Base-by-base conservation (phyloP, 1,140 invertebrate species). In the Homarus americanus region DNA sequence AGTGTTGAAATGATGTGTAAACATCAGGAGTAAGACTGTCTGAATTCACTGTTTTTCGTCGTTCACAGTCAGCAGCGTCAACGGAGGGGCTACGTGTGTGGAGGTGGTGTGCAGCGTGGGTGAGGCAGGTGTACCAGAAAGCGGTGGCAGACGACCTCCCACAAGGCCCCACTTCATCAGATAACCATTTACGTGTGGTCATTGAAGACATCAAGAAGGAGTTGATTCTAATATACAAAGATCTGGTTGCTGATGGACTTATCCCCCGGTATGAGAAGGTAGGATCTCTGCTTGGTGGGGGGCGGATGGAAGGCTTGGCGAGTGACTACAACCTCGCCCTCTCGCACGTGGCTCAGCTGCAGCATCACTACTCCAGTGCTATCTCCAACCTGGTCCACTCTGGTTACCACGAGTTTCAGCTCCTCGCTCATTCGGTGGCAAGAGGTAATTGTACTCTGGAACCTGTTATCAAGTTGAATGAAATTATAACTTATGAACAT, bases 161-260 rank as follows among this genome's bases (percentile, higher is more conserved):
- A n/a, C 17, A 41, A 9, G 34, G 20, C 73, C n/a, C 34, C 85
- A 40, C 32, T 12, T 75, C 82, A 10, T 80, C 79, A 10, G 5
- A 7, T 15, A 32, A 78, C n/a, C 63, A 83, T 24, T 58, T 89
- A 9, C 53, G 12, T 32, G 28, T 17, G 15, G 28, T 89, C 1
- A 1, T 83, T 0, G 40, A 75, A 12, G 44, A 75, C 36, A 40
- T 36, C 9, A 44, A 49, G 53, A 17, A 38, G 15, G 87, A 89
- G 0, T 28, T 82, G 32, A 7, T 34, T 12, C 24, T 36, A 9
- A 82, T 89, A 24, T 73, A 73, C 40, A 9, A 10, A 9, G 87
- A 89, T 40, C 2, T 89, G 63, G 36, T 49, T 0, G 20, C 9
- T 49, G 80, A 89, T 40, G 80, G n/a, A 1, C 5, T 89, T 20